Percentiles rank a stretch among this genome's conserved stretches.
Conservation (phyloP, 2,113 vertebrate genomes). For the Acanthisitta chloris region DNA sequence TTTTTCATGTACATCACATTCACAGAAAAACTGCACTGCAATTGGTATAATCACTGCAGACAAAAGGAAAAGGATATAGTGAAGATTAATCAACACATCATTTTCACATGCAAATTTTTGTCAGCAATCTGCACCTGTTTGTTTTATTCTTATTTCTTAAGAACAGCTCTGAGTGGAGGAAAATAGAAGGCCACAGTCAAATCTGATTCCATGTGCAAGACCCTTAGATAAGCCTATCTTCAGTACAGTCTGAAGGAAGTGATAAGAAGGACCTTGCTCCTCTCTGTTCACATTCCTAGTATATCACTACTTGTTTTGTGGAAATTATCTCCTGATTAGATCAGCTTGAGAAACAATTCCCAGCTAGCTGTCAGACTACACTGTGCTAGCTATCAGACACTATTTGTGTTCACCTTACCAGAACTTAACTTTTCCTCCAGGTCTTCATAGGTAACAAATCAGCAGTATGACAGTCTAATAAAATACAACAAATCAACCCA, state of each 20-base stretch:
- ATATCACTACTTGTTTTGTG: not conserved
- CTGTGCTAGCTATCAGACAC: not conserved
- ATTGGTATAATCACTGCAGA: not conserved
- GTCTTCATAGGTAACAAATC: not conserved
- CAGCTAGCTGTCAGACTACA: not conserved
- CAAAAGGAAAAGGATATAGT: not conserved
- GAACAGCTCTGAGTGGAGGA: not conserved
- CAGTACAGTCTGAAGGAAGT: not conserved
- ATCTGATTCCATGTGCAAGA: not conserved
- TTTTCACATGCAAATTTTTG: not conserved
- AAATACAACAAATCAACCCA: not conserved
- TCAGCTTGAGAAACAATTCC: not conserved
- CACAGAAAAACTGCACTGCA: not conserved
- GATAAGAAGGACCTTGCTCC: not conserved
- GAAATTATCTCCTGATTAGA: not conserved
- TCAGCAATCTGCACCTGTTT: not conserved
- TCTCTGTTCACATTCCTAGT: not conserved
- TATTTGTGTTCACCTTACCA: not conserved
- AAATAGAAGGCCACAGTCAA: not conserved
- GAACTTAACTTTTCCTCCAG: not conserved
- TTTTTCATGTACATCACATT: not conserved
- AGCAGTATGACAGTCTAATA: not conserved
- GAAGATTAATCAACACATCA: not conserved
- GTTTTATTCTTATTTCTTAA: not conserved
- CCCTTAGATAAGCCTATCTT: not conserved